These are phyloP conservation scores for Amphiprion ocellaris DNA, from an alignment of 2,113 vertebrate species.

Conservation along the genomic window DNA sequence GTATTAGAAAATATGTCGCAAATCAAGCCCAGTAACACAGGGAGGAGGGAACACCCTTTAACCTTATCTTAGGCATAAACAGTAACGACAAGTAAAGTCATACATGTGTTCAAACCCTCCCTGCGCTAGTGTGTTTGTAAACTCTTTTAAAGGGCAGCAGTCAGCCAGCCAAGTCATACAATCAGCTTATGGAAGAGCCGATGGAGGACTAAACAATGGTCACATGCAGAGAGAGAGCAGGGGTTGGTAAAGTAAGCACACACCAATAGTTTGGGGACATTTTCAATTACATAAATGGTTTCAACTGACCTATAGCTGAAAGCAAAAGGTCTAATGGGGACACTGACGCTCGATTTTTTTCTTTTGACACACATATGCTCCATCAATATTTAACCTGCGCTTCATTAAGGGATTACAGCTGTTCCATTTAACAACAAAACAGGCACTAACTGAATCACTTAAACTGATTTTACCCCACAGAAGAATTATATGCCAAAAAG, in stretches of 20 bases:
- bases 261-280: conserved; percentile 42
- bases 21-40: not conserved
- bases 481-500: not conserved
- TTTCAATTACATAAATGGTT: conserved; percentile 55
- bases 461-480: not conserved
- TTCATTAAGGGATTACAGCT: not conserved
- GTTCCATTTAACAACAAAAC: conserved; percentile 12
- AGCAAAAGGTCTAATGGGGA: conserved; percentile 35
- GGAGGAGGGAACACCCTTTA: not conserved
- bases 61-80: conserved; percentile 1
- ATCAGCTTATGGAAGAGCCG: conserved; percentile 44
- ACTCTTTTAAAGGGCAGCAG: conserved; percentile 15
- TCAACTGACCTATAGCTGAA: conserved; percentile 49
- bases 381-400: conserved; percentile 10
- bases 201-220: conserved; percentile 33
- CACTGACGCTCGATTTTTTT: conserved; percentile 22
- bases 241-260: conserved; percentile 4
- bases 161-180: conserved; percentile 27
- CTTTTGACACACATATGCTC: not conserved
- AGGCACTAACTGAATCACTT: not conserved
- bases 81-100: not conserved
- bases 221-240: not conserved
- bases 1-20: conserved; percentile 2
- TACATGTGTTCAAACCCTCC: not conserved
- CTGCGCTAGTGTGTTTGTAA: conserved; percentile 12